phyloP scores from a whole-genome alignment of 2,113 vertebrate genomes.

The Thunnus maccoyii region DNA sequence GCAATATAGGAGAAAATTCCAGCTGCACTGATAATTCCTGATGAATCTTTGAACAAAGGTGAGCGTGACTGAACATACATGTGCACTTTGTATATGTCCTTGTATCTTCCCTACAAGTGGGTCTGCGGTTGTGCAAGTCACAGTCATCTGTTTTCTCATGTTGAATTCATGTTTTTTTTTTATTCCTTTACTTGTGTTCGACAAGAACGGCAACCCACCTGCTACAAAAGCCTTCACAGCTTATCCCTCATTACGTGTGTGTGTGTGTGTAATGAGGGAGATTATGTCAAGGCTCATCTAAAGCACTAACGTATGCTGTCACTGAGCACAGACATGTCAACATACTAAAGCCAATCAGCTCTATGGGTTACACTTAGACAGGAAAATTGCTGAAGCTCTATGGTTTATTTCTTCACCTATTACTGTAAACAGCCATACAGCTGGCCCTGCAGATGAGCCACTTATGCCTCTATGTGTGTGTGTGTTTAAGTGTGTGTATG shows the following conservation, averaged over 20 bases:
- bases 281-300: constrained; percentile 70
- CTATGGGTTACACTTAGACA: constrained; percentile 37
- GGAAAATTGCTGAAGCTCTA: constrained; percentile 51
- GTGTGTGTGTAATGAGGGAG: constrained; percentile 65
- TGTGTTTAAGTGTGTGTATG: constrained; percentile 1
- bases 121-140: not conserved
- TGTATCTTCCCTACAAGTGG: constrained; percentile 8
- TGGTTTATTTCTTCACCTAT: constrained; percentile 48
- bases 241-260: constrained; percentile 64
- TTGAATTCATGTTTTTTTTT: constrained; percentile 25
- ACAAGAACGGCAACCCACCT: constrained; percentile 46
- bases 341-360: constrained; percentile 56
- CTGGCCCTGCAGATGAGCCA: constrained; percentile 54
- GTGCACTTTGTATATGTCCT: constrained; percentile 43
- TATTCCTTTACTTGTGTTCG: constrained; percentile 28
- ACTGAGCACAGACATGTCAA: constrained; percentile 46
- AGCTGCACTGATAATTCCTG: constrained; percentile 22
- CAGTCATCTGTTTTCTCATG: not conserved
- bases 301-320: constrained; percentile 59
- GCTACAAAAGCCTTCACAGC: constrained; percentile 37
- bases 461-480: not conserved
- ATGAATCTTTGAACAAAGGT: constrained; percentile 21
- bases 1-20: constrained; percentile 16
- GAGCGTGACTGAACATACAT: constrained; percentile 35
- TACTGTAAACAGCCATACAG: constrained; percentile 54